These are phyloP conservation scores for Scatophagus argus DNA, from an alignment of 2,113 vertebrate genomes.

Conservation along the genomic window DNA sequence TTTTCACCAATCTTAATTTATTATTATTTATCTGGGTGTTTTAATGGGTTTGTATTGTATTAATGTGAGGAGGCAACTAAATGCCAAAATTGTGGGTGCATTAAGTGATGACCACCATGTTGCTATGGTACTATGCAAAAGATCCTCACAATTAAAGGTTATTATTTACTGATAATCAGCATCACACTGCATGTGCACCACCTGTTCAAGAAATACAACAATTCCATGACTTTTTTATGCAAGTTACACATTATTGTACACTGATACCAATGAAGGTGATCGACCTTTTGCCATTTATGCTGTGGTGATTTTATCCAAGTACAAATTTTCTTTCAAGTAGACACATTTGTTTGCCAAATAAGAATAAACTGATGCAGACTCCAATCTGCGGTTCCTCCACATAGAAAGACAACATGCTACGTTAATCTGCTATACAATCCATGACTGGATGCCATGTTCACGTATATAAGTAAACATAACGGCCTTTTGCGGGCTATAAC, in stretches of 20 bases:
- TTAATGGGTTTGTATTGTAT: too few species aligned
- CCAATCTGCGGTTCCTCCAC: background rate
- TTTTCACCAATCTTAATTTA: background rate
- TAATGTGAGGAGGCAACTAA: background rate
- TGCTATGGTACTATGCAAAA: background rate
- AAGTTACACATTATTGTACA: constrained; percentile 2
- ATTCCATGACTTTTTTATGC: background rate
- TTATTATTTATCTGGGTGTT: too few species aligned
- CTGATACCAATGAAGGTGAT: background rate
- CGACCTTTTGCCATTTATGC: background rate
- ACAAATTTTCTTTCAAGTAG: background rate
- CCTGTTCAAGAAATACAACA: constrained; percentile 13
- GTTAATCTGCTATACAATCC: background rate
- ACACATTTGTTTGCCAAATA: background rate
- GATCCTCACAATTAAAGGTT: constrained; percentile 58
- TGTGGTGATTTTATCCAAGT: background rate
- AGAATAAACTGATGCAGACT: background rate
- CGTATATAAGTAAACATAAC: background rate
- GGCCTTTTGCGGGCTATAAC: background rate
- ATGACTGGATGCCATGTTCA: background rate
- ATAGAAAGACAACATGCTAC: background rate
- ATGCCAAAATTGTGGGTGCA: background rate
- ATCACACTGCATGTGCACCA: too few species aligned
- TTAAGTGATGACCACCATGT: too few species aligned
- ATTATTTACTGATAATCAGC: constrained; percentile 42